These are phyloP conservation scores for Lycocerus yunnanus DNA, from an alignment of 2,888 invertebrate genomes.

Conservation along the genomic window DNA sequence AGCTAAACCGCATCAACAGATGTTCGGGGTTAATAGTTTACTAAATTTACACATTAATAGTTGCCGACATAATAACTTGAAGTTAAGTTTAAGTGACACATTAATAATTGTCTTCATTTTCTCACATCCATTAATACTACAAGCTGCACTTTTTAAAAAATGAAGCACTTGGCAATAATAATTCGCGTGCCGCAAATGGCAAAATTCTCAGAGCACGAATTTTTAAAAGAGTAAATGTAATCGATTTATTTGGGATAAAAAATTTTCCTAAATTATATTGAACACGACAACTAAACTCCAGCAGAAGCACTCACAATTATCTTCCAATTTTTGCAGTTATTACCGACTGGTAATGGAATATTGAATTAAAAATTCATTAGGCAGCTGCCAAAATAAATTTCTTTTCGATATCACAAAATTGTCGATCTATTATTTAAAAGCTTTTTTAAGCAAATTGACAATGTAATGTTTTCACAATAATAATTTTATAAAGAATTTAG, in stretches of 20 bases:
- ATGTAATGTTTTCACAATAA: neutral
- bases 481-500: neutral
- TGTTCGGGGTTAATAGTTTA: neutral
- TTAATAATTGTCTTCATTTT: conserved; percentile 1
- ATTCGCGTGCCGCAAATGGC: neutral
- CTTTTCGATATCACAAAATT: neutral
- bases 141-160: neutral
- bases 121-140: neutral
- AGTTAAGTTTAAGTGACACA: neutral
- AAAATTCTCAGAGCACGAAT: neutral
- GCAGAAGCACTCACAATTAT: conserved; percentile 16
- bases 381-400: neutral
- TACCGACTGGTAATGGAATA: neutral
- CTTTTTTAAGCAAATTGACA: neutral
- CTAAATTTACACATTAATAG: conserved; percentile 1
- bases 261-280: neutral
- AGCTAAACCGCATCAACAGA: neutral
- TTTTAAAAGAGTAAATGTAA: neutral
- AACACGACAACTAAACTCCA: conserved; percentile 16
- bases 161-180: neutral
- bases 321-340: conserved; percentile 7
- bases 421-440: neutral
- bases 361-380: neutral
- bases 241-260: neutral
- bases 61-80: neutral